Evolutionary conservation across 1,140 invertebrate genomes (phyloP).

Genomic region (Leptinotarsa defecta): DNA sequence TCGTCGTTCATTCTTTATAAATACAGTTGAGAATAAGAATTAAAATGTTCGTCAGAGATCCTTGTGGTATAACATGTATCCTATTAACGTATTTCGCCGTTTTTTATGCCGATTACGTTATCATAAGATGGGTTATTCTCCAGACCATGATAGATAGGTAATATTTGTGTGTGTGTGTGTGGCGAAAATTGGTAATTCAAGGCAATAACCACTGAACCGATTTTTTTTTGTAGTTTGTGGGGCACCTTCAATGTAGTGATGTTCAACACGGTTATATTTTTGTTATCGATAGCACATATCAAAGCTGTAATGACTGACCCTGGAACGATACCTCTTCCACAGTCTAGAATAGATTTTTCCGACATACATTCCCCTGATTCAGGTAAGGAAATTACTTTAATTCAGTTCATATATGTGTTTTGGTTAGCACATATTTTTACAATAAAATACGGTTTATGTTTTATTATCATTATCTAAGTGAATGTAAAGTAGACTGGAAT

Average conservation of each 20-base stretch:
- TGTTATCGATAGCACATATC: conserved; percentile 77
- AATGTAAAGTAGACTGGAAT: not conserved
- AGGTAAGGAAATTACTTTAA: conserved; percentile 24
- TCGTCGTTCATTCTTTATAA: not conserved
- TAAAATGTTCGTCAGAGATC: conserved; percentile 71
- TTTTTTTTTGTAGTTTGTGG: conserved; percentile 73
- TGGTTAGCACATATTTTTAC: not conserved
- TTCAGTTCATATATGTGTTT: not conserved
- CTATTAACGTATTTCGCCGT: conserved; percentile 82
- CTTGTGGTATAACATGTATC: conserved; percentile 87
- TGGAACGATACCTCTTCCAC: conserved; percentile 83
- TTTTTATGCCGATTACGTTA: conserved; percentile 90
- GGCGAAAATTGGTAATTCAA: not conserved
- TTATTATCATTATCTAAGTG: not conserved
- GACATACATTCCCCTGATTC: conserved; percentile 59
- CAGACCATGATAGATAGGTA: conserved; percentile 83
- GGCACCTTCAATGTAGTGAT: conserved; percentile 79
- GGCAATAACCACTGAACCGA: too few species aligned
- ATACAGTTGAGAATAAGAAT: not conserved
- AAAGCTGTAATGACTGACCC: conserved; percentile 89
- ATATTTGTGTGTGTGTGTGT: conserved; percentile 17
- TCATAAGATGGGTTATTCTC: conserved; percentile 83
- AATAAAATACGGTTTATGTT: not conserved
- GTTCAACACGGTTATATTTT: conserved; percentile 81
- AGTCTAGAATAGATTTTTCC: conserved; percentile 82